Percentiles rank a stretch among this genome's conserved stretches.
These are phyloP conservation scores for Mus musculus DNA, from an alignment of 2,113 vertebrate genomes.

Conservation along the genomic window GRCm39 chr12:12425501-12426000, in stretches of 20 bases:
- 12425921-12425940: neutral
- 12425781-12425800: neutral
- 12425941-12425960: neutral
- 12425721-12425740: constrained; percentile 47
- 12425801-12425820: constrained; percentile 24
- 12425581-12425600: neutral
- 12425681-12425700: constrained; percentile 66
- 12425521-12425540: neutral
- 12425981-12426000: constrained; percentile 40
- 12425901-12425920: neutral
- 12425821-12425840: neutral
- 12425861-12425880: constrained; percentile 7
- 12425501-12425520: constrained; percentile 10
- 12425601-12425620: neutral
- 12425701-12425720: constrained; percentile 54
- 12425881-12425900: neutral
- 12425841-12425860: constrained; percentile 16
- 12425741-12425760: constrained; percentile 4
- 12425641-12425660: constrained; percentile 65
- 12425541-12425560: constrained; percentile 29
- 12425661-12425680: constrained; percentile 68
- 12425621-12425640: constrained; percentile 66
- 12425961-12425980: constrained; percentile 4
- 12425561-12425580: constrained; percentile 49
- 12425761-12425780: neutral